Base-by-base conservation (phyloP, 1,140 invertebrate species). In the Ceratosolen solmsi region DNA sequence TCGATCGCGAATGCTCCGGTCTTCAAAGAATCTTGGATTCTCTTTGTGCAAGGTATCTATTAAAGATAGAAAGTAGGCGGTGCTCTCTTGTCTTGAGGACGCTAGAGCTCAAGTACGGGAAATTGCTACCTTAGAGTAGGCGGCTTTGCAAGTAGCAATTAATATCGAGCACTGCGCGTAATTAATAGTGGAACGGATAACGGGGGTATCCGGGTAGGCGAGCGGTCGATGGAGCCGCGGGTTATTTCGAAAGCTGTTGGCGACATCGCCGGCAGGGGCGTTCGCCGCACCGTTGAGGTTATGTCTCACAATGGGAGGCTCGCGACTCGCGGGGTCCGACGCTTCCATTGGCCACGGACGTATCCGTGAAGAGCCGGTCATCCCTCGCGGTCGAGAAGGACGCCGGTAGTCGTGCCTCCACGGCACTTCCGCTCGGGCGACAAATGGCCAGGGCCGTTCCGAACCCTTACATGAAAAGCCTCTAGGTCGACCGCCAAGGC, bases 171-270 rank as follows among this genome's bases (percentile, higher is more conserved):
- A 36, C 8, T 9, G 13, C 0, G 27, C 30, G 36, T 60, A 25
- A 75, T 75, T 75, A 60, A 75, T 60, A 25, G 36, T 25, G 11
- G 41, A 71, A 20, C 2, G 27, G 30, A 22, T 36, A 17, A 5
- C 1, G 30, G 30, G 11, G 13, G 51, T 22, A 15, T 15, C 51
- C 51, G 20, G 20, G 51, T 33, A 13, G 30, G 15, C 60, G 60
- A 15, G 13, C 2, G 75, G 41, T 77, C 75, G 75, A 77, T 77
- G 7, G 17, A 33, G 27, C 41, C 75, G 75, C 75, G 75, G 75
- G 75, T 13, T 25, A 65, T 63, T 77, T 77, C 75, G 41, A 77
- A 77, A 46, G 15, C 27, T 46, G 63, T 68, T 68, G 63, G 0
- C 33, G 33, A 17, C 17, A 8, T 17, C 63, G 7, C 63, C 63